Evolutionary conservation across 2,113 vertebrate genomes (phyloP), one percentile per base, ranked within the genome.

Genomic region (Nesoenas mayeri): DNA sequence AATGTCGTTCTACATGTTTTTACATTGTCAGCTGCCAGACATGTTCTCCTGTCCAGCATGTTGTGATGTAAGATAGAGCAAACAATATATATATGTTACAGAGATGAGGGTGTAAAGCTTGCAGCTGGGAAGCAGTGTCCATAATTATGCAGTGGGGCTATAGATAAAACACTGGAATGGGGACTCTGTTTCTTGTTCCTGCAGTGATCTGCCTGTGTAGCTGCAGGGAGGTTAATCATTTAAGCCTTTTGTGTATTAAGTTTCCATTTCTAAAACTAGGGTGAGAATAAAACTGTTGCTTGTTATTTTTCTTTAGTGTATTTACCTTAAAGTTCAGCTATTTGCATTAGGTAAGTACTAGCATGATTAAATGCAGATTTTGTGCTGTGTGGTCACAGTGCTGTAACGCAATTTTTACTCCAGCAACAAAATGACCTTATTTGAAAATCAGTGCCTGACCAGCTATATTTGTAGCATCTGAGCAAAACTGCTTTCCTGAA

Each of bases 401-500:
- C 57, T 66, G 12, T 38, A 56, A 84, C 20, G 17, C 21, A 19
- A 0, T 83, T 86, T 51, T 64, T 57, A 16, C 42, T 75, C 18
- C 25, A 60, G 18, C 36, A 72, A 32, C 51, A 82, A 36, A 65
- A 89, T 34, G 15, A 36, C 20, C 0, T 2, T 42, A 2, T 71
- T 71, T 71, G 62, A 87, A 85, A 82, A 78, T 38, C 11, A 26
- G 13, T 62, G 29, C 38, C 67, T 89, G 31, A 24, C 12, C 20
- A 24, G 50, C 13, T 9, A 4, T 2, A 4, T 69, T 81, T 0
- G 0, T 48, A 79, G 54, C 13, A 11, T 58, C 70, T 69, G 54
- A 44, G 60, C 42, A 34, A 62, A 32, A 57, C 0, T 34, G 15
- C 2, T 4, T 58, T 85, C 22, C 47, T 82, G 74, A 82, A 90